Percentiles rank a stretch among this genome's conserved stretches.
Evolutionary conservation across 2,888 invertebrate genomes (phyloP).

Genomic region (Pocota personata): DNA sequence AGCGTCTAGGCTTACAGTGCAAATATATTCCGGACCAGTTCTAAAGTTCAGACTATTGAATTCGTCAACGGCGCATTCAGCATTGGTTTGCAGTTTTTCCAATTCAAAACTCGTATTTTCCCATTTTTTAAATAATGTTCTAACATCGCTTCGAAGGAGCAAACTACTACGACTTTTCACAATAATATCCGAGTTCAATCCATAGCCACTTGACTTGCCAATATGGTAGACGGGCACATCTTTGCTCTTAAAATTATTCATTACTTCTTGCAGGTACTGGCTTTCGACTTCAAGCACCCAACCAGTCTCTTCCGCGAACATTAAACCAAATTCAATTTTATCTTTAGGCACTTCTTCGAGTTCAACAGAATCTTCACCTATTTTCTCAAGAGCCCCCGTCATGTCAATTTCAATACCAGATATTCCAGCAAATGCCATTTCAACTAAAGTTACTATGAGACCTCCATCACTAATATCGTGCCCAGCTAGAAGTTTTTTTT

Average conservation of each 20-base stretch:
- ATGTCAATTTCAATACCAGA: conserved; percentile 89
- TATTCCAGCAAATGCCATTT: conserved; percentile 98
- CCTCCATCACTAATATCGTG: conserved; percentile 99
- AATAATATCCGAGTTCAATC: conserved; percentile 83
- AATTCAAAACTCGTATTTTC: conserved; percentile 97
- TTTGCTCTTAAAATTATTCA: conserved; percentile 85
- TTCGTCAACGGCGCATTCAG: conserved; percentile 91
- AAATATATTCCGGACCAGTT: conserved; percentile 88
- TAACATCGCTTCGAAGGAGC: conserved; percentile 86
- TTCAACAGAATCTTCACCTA: conserved; percentile 74
- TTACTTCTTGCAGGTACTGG: conserved; percentile 84
- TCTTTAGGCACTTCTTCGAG: conserved; percentile 77
- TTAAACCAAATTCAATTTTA: conserved; percentile 86
- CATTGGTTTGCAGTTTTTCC: conserved; percentile 93
- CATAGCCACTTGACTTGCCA: conserved; percentile 87
- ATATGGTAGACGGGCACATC: conserved; percentile 87
- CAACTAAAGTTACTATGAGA: conserved; percentile 92
- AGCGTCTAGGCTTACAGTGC: conserved; percentile 88
- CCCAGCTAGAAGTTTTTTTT: conserved; percentile 86
- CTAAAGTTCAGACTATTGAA: conserved; percentile 88
- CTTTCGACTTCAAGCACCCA: conserved; percentile 90
- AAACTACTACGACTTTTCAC: conserved; percentile 74
- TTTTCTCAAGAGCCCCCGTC: conserved; percentile 81
- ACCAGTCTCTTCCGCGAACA: conserved; percentile 94
- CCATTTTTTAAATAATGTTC: conserved; percentile 92